These are phyloP conservation scores for Yoshiicerus persimilis DNA, from an alignment of 1,140 invertebrate species.

Conservation along the genomic window DNA sequence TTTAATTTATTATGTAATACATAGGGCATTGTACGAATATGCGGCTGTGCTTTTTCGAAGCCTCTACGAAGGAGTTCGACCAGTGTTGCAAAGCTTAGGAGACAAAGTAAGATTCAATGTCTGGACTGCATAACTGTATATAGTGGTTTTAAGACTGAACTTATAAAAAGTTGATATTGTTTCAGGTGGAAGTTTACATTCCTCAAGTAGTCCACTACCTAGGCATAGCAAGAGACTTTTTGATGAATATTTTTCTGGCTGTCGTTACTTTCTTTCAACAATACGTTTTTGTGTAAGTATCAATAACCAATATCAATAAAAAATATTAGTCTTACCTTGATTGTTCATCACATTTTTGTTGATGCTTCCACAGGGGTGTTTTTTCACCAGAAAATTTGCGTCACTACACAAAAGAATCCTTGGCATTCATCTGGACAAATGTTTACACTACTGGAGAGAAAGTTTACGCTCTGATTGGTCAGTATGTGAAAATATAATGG, in stretches of 20 bases:
- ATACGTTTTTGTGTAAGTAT: constrained; percentile 47
- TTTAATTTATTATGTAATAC: not conserved
- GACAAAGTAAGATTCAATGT: constrained; percentile 32
- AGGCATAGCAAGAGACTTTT: not conserved
- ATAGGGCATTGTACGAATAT: constrained; percentile 24
- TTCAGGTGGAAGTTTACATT: constrained; percentile 47
- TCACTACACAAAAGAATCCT: constrained; percentile 40
- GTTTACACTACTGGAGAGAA: constrained; percentile 3
- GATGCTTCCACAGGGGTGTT: constrained; percentile 29
- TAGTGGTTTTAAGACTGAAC: too few relatives aligned
- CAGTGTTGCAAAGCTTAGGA: constrained; percentile 48
- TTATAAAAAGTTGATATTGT: not conserved
- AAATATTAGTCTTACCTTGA: not conserved
- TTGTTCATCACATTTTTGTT: not conserved
- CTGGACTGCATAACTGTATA: too few relatives aligned
- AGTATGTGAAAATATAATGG: not conserved
- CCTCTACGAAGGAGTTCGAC: constrained; percentile 46
- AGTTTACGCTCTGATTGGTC: constrained; percentile 24
- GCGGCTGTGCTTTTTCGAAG: constrained; percentile 39
- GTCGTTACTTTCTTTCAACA: constrained; percentile 26
- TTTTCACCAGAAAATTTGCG: constrained; percentile 45
- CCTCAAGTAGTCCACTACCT: constrained; percentile 38
- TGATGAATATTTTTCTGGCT: not conserved
- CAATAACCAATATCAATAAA: not conserved
- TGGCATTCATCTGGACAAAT: constrained; percentile 43